phyloP scores from a whole-genome alignment of 2,113 vertebrate species.

The Psephotus haematonotus region DNA sequence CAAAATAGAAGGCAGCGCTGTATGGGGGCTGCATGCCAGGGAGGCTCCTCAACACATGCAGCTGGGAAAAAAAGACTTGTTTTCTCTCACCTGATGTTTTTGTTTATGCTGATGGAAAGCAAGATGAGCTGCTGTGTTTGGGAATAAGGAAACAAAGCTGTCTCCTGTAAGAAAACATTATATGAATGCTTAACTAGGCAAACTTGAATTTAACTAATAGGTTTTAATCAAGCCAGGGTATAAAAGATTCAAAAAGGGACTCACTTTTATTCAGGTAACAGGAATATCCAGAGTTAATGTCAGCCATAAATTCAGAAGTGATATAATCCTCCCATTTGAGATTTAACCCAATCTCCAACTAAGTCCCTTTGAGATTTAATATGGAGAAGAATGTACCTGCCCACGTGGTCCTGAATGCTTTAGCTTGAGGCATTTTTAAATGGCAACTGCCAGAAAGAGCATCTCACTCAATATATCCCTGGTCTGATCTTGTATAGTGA shows the following conservation, averaged over 20 bases:
- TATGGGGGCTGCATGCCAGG: slow-evolving; percentile 3
- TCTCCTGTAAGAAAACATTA: slow-evolving; percentile 68
- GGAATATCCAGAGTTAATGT: background rate
- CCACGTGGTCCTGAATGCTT: fast-evolving
- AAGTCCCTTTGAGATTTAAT: background rate
- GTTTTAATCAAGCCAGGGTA: background rate
- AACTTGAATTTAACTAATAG: slow-evolving; percentile 26
- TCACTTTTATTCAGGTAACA: background rate
- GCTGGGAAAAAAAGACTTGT: slow-evolving; percentile 33
- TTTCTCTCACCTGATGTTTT: slow-evolving; percentile 52
- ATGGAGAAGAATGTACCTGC: background rate
- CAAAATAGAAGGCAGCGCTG: slow-evolving; percentile 9
- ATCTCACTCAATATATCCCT: background rate
- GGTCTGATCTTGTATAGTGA: background rate
- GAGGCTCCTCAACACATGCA: slow-evolving; percentile 3
- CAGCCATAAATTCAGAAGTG: background rate
- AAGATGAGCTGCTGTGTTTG: slow-evolving; percentile 48
- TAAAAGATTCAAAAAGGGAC: background rate
- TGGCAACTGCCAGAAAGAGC: background rate
- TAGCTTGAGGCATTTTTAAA: background rate
- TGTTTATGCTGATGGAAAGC: slow-evolving; percentile 45
- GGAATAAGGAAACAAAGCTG: slow-evolving; percentile 63
- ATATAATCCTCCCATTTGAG: background rate
- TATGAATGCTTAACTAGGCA: slow-evolving; percentile 33
- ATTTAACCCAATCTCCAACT: background rate